Conservation (phyloP, 2,113 vertebrate genomes). For the Heptranchias perlo region DNA sequence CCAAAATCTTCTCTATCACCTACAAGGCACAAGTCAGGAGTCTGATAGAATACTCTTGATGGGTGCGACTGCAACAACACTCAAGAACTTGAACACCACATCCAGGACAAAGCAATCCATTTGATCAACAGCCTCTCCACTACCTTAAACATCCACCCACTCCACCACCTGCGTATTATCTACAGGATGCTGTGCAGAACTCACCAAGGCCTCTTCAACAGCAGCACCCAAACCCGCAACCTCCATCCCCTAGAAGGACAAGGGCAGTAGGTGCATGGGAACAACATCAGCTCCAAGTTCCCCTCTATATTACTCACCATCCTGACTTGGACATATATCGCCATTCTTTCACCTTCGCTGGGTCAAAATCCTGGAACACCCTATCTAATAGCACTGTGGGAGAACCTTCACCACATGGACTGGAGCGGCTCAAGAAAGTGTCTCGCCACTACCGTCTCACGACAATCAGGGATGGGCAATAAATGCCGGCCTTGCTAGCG, state of each 20-base stretch:
- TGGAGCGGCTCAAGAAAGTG: too few species aligned
- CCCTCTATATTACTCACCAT: too few species aligned
- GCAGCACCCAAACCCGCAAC: background rate
- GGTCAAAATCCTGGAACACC: background rate
- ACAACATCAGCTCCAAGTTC: too few species aligned
- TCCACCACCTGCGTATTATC: background rate
- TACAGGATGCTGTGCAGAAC: background rate
- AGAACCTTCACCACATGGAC: too few species aligned
- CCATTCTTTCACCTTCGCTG: background rate
- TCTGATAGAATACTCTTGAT: too few species aligned
- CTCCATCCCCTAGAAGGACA: background rate
- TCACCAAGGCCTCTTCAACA: background rate
- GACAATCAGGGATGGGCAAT: too few species aligned
- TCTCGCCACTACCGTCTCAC: too few species aligned
- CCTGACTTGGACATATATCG: background rate
- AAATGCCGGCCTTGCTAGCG: too few species aligned
- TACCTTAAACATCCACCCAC: background rate
- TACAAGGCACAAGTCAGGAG: too few species aligned
- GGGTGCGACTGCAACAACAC: too few species aligned
- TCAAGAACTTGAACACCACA: too few species aligned
- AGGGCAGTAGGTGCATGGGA: background rate
- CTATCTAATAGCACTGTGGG: background rate
- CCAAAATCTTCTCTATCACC: too few species aligned
- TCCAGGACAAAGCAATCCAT: background rate
- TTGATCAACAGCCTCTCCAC: background rate